These are phyloP conservation scores for Phalacrocorax brasilianus DNA, from an alignment of 2,113 vertebrate species.

Conservation along the genomic window DNA sequence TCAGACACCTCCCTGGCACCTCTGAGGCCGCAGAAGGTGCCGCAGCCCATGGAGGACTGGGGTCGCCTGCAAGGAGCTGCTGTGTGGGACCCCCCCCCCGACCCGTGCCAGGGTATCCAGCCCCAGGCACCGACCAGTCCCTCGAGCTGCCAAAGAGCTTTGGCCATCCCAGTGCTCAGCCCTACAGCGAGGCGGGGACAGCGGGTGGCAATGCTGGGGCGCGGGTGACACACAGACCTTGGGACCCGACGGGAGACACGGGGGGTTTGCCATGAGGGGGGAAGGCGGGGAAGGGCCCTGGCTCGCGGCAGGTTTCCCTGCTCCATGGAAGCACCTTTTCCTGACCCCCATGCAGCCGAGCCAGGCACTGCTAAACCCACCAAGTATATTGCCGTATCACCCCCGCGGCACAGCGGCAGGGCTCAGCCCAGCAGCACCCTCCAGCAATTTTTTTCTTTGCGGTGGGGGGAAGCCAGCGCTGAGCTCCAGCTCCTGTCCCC, in stretches of 20 bases:
- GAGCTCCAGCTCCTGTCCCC: not conserved
- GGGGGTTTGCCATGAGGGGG: not conserved
- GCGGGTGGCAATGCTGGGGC: not conserved
- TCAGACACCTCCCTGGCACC: not conserved
- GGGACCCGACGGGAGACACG: not conserved
- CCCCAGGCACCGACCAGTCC: accelerated
- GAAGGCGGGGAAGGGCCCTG: not conserved
- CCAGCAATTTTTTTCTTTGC: not conserved
- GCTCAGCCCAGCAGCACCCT: not conserved
- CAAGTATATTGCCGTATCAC: constrained; percentile 25
- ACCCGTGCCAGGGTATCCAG: not conserved
- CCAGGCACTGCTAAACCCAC: constrained; percentile 11
- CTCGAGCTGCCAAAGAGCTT: not conserved
- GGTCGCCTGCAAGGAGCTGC: not conserved
- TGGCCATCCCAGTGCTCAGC: not conserved
- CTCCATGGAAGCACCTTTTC: constrained; percentile 48
- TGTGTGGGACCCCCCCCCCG: accelerated
- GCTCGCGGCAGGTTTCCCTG: constrained; percentile 18
- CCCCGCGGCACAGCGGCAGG: not conserved
- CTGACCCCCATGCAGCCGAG: constrained; percentile 22
- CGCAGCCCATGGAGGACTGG: accelerated
- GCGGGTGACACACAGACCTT: not conserved
- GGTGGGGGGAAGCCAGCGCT: not conserved
- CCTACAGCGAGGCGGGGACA: not conserved
- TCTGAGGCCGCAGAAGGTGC: not conserved